Base-by-base conservation (phyloP, 2,797 vertebrate species). In the Acrossocheilus fasciatus region DNA sequence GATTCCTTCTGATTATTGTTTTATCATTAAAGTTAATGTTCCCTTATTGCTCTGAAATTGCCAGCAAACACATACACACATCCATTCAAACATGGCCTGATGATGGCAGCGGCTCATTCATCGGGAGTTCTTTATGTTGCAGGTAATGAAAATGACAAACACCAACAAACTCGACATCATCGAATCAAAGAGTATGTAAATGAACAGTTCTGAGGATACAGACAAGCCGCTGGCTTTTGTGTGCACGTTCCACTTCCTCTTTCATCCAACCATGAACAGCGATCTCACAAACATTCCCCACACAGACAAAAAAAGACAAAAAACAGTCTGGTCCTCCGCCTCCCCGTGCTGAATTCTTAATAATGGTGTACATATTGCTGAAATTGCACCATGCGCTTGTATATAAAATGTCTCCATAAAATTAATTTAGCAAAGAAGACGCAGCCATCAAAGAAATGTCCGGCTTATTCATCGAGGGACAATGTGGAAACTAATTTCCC, bases 161-260 rank as follows among this genome's bases (percentile, higher is more conserved):
- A 52, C 69, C 77, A 15, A 92, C 89, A 88, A 90, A 92, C 88
- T 89, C 57, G 87, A 92, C 93, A 92, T 91, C 90, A 91, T 91
- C 15, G 91, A 93, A 94, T 95, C 91, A 95, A 94, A 95, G 90
- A 89, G 34, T 89, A 86, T 89, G 34, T 75, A 88, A 84, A 87
- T 70, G 43, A 88, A 85, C 89, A 89, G 92, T 92, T 79, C 91
- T 91, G 91, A 91, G 87, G 91, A 91, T 91, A 91, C 83, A 83
- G 57, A 36, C 89, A 88, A 92, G 91, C 91, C 89, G 90, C 87
- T 84, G 84, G 90, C 92, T 92, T 93, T 89, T 91, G 82, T 78
- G 85, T 78, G 20, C 54, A 7, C 8, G 66, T 91, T 81, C 87
- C 81, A 79, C 68, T 89, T 89, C 88, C 89, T 89, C 89, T 92